Evolutionary conservation across 2,113 vertebrate genomes (phyloP).

Genomic region (Rana temporaria): DNA sequence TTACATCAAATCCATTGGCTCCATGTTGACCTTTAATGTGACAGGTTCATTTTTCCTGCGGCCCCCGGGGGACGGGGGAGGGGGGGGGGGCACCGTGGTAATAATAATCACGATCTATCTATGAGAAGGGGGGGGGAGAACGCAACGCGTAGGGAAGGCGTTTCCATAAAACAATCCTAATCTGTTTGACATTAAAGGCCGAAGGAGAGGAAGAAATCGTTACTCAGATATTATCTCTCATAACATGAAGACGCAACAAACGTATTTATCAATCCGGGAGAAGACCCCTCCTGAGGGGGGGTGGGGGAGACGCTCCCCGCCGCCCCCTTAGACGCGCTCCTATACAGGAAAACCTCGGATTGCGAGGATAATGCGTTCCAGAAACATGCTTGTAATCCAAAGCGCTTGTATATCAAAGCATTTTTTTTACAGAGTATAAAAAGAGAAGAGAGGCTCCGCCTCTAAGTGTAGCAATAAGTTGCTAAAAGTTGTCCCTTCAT

Average conservation of each 20-base stretch:
- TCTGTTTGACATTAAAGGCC: neutral
- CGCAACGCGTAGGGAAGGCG: neutral
- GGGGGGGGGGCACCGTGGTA: neutral
- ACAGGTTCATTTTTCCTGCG: neutral
- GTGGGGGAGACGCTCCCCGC: no score
- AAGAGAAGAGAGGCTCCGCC: no score
- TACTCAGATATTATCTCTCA: neutral
- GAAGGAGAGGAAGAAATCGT: no score
- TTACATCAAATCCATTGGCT: neutral
- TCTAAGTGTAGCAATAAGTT: no score
- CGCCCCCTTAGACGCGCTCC: no score
- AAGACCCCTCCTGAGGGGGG: neutral
- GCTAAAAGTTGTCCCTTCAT: no score
- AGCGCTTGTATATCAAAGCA: no score
- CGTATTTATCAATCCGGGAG: neutral
- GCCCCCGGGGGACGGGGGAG: neutral
- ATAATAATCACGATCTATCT: neutral
- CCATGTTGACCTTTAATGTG: neutral
- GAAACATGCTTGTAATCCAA: no score
- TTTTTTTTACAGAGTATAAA: no score
- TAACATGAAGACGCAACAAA: neutral
- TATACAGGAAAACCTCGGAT: no score
- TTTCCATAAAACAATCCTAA: conserved; percentile 6
- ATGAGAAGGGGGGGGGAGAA: neutral
- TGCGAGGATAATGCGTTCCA: no score